These are phyloP conservation scores for Merops nubicus DNA, from an alignment of 2,113 vertebrate species.

Conservation along the genomic window DNA sequence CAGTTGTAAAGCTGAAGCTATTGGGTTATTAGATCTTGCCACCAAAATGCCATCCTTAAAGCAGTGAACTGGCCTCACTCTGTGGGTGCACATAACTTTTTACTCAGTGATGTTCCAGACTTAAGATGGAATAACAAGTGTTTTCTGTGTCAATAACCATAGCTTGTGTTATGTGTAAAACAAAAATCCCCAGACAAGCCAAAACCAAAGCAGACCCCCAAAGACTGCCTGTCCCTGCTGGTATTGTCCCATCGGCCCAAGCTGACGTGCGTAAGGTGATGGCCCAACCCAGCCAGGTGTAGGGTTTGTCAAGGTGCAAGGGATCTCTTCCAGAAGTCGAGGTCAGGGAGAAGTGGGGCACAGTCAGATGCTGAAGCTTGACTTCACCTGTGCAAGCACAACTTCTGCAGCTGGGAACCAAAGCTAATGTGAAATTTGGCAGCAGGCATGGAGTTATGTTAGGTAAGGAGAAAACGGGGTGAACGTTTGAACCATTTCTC, in stretches of 20 bases:
- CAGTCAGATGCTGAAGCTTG: neutral
- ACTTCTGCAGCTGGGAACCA: neutral
- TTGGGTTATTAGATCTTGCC: neutral
- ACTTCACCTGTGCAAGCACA: slow-evolving; percentile 3
- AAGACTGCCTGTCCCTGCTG: neutral
- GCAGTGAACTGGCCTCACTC: neutral
- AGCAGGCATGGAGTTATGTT: neutral
- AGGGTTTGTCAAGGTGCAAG: neutral
- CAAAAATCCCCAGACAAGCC: neutral
- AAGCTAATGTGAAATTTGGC: slow-evolving; percentile 22
- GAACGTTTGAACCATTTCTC: slow-evolving; percentile 30
- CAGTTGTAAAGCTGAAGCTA: neutral
- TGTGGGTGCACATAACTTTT: neutral
- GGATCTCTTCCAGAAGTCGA: neutral
- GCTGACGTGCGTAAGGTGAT: neutral
- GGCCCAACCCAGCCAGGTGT: neutral
- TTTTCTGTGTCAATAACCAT: neutral
- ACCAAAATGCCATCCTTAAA: neutral
- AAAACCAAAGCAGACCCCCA: neutral
- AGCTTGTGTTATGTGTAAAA: neutral
- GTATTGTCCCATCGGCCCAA: accelerated
- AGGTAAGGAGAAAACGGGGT: slow-evolving; percentile 25
- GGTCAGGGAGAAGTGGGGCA: neutral
- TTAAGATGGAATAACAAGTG: neutral
- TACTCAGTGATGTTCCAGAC: neutral